phyloP scores from a whole-genome alignment of 1,140 invertebrate species.

The Doryteuthis pealeii region DNA sequence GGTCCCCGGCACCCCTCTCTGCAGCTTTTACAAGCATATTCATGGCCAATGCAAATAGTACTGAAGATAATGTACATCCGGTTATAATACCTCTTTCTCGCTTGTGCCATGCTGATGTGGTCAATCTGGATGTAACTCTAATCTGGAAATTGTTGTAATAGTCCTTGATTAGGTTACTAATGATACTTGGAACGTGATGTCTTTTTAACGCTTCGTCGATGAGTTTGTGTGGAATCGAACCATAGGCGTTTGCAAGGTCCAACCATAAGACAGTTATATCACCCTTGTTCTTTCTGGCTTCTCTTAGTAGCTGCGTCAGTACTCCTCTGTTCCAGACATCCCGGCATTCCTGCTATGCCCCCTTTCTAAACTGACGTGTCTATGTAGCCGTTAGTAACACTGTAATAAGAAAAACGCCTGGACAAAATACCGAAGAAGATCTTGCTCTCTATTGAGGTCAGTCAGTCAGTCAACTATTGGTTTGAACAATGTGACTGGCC shows the following conservation, averaged over 20 bases:
- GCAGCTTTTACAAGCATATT: conserved; percentile 18
- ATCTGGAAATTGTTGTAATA: background rate
- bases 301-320: no score
- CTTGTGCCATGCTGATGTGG: conserved; percentile 13
- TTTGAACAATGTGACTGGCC: no score
- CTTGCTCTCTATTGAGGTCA: no score
- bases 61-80: conserved; percentile 18
- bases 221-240: background rate
- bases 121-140: background rate
- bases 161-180: background rate
- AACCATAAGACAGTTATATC: conserved; percentile 63
- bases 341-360: no score
- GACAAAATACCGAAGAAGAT: no score
- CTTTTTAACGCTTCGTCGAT: background rate
- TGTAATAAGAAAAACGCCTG: no score
- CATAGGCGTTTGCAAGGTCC: no score
- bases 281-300: conserved; percentile 79
- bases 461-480: no score
- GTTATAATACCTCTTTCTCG: conserved; percentile 24
- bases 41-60: conserved; percentile 21
- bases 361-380: no score
- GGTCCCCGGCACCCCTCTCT: conserved; percentile 7
- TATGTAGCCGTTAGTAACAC: no score
- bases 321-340: no score
- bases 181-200: background rate